These are phyloP conservation scores for Zaprionus tsacasi DNA, from an alignment of 1,140 invertebrate species.

Conservation along the genomic window DNA sequence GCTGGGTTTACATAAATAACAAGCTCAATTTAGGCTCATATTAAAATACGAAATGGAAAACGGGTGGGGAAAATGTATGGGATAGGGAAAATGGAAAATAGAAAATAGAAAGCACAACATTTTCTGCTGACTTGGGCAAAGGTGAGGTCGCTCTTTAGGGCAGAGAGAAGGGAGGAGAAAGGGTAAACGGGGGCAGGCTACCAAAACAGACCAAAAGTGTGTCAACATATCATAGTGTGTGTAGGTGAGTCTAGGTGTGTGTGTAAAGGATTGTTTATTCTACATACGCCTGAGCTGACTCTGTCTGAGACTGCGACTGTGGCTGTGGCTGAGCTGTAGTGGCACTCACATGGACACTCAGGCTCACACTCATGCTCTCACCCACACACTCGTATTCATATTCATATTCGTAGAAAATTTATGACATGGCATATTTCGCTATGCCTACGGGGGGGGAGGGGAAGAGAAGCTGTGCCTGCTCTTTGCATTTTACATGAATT, in stretches of 20 bases:
- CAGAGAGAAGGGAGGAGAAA: not conserved
- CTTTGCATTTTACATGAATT: conserved; percentile 78
- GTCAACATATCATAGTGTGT: conserved; percentile 62
- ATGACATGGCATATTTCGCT: conserved; percentile 81
- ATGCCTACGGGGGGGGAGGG: conserved; percentile 19
- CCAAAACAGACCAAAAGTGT: conserved; percentile 58
- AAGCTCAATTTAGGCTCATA: conserved; percentile 82
- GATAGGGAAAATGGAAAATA: not conserved
- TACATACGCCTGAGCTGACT: conserved; percentile 34
- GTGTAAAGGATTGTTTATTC: conserved; percentile 70
- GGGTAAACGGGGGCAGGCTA: not conserved
- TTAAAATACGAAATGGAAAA: conserved; percentile 61
- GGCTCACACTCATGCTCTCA: conserved; percentile 14
- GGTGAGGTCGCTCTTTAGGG: conserved; percentile 20
- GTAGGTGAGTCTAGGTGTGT: conserved; percentile 32
- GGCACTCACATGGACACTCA: not conserved
- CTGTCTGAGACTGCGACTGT: conserved; percentile 15
- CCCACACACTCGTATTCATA: conserved; percentile 37
- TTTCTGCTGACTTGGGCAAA: conserved; percentile 68
- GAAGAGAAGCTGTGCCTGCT: conserved; percentile 26
- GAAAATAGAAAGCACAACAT: conserved; percentile 50
- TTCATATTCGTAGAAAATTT: conserved; percentile 62
- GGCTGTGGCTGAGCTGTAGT: not conserved
- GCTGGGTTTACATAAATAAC: conserved; percentile 81
- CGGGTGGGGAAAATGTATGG: not conserved